Conservation (phyloP, 2,888 invertebrate genomes). For the Eupithecia exiguata region DNA sequence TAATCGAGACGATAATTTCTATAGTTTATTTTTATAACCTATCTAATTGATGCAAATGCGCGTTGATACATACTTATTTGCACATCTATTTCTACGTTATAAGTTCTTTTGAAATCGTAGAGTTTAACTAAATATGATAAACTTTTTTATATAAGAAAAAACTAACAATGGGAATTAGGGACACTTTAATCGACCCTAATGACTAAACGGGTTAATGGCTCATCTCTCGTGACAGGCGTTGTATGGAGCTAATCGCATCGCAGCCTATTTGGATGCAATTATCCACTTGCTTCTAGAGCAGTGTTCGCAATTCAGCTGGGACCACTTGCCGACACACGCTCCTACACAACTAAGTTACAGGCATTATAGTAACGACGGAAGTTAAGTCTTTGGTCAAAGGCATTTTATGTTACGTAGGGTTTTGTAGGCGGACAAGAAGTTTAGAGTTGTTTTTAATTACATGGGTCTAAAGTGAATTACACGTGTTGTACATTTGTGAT, state of each 20-base stretch:
- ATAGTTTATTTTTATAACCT: too few species aligned
- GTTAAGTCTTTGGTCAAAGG: not conserved
- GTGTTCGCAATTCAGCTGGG: constrained; percentile 44
- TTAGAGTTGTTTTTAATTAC: not conserved
- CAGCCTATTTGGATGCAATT: constrained; percentile 40
- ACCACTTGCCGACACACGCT: constrained; percentile 41
- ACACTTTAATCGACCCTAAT: not conserved
- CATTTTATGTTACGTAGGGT: not conserved
- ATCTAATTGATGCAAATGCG: too few species aligned
- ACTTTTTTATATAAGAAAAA: not conserved
- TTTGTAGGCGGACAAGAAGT: not conserved
- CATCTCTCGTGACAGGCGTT: constrained; percentile 44
- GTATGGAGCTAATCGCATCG: constrained; percentile 55
- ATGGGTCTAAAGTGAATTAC: not conserved
- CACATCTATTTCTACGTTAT: not conserved
- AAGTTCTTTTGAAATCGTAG: too few species aligned
- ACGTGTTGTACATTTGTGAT: not conserved
- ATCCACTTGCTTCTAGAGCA: constrained; percentile 38
- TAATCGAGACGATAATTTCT: too few species aligned
- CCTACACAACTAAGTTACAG: constrained; percentile 11
- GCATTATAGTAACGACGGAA: not conserved
- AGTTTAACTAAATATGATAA: not conserved
- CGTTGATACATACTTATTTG: not conserved
- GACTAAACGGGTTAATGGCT: constrained; percentile 40
- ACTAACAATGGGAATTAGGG: not conserved